Conservation (phyloP, 92 coral and sea anemone species). For the Muricea muricata region DNA sequence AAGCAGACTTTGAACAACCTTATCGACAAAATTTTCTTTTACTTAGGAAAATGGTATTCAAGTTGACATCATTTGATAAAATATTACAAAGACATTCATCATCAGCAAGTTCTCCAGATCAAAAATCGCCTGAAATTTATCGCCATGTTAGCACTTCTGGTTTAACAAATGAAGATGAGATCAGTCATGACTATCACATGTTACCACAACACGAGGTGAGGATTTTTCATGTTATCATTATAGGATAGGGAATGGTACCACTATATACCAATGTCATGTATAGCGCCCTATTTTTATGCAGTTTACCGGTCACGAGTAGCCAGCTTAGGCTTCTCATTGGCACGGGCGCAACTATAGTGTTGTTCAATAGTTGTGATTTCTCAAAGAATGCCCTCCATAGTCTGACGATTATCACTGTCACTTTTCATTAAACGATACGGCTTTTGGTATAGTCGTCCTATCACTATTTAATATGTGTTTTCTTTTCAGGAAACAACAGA, state of each 20-base stretch:
- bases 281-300: background rate
- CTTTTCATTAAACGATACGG: background rate
- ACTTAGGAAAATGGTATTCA: slow-evolving; percentile 21
- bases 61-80: slow-evolving; percentile 37
- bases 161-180: background rate
- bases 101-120: slow-evolving; percentile 8
- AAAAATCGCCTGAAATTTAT: background rate
- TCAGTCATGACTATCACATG: slow-evolving; percentile 22
- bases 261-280: background rate
- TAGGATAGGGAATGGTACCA: background rate
- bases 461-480: background rate
- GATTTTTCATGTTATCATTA: too few species aligned
- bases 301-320: background rate
- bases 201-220: slow-evolving; percentile 37
- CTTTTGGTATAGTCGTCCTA: background rate
- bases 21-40: too few species aligned
- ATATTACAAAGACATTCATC: slow-evolving; percentile 32
- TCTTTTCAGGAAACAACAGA: background rate
- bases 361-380: too few species aligned
- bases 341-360: too few species aligned
- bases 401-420: too few species aligned
- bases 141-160: background rate
- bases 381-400: too few species aligned
- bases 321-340: too few species aligned
- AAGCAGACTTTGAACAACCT: too few species aligned